Base-by-base conservation (phyloP, 2,797 vertebrate genomes). In the Melanogrammus aeglefinus region DNA sequence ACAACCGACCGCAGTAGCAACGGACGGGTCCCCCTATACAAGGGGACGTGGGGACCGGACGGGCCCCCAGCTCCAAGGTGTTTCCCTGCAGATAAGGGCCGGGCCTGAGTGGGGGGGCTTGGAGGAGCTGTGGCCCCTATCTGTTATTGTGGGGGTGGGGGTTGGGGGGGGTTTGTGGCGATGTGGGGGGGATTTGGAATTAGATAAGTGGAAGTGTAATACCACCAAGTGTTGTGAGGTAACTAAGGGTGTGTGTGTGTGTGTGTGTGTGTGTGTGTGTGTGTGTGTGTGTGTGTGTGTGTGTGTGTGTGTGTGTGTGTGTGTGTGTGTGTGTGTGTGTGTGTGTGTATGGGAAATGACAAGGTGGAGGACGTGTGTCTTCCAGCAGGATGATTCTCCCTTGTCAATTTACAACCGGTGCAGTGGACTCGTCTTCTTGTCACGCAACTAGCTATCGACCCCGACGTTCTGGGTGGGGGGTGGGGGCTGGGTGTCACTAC, bases 41-140 rank as follows among this genome's bases (percentile, higher is more conserved):
- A 24, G 51, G n/a, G 57, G 57, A 24, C n/a, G 57, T 33, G 76
- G 80, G 76, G 88, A 87, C 82, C 72, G 79, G 79, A 78, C 76
- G 57, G 57, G 21, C 57, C 57, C 57, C 79, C 72, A 6, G 80
- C 84, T 85, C 82, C 93, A 94, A 94, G 94, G 92, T 94, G 94
- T 94, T 94, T 93, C 78, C 80, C 84, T 82, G 76, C 86, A 94
- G 94, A 95, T 95, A 95, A 95, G 94, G 89, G 84, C 78, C 84
- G 63, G 85, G 81, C 84, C 88, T 90, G 90, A 91, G 92, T 87
- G 82, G 87, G 92, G 92, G 88, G 88, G 81, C 86, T 85, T 74
- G 86, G 89, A 90, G 82, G 90, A 91, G 88, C 91, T 87, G 93
- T 86, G 85, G 91, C 87, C 85, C 84, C 91, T 92, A 92, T 93